Percentiles rank a stretch among this genome's conserved stretches.
Evolutionary conservation across 2,113 vertebrate species (phyloP).

Genomic region (Phaetusa simplex): DNA sequence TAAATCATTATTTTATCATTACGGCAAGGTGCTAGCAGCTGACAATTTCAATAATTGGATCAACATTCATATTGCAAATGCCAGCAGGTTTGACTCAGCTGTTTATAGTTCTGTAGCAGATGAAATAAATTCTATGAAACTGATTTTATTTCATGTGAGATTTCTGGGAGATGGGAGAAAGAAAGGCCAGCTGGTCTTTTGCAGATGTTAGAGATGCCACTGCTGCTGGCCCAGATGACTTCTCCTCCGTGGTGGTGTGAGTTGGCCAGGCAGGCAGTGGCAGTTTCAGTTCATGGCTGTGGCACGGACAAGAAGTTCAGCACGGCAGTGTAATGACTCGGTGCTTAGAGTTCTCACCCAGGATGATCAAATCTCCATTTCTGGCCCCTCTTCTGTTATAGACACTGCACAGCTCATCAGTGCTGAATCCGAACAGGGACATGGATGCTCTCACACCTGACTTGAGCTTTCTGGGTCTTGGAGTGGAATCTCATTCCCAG

Average conservation of each 20-base stretch:
- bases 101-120: not conserved
- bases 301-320: not conserved
- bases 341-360: accelerated
- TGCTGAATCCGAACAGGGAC: not conserved
- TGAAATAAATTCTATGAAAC: not conserved
- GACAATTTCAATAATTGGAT: slow-evolving; percentile 40
- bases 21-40: not conserved
- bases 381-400: not conserved
- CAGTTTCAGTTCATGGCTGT: not conserved
- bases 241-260: not conserved
- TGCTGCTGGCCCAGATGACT: not conserved
- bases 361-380: not conserved
- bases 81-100: slow-evolving; percentile 38
- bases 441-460: not conserved
- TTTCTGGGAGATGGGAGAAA: not conserved
- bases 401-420: not conserved
- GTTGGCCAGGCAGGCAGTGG: not conserved
- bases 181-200: not conserved
- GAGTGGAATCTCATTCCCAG: not conserved
- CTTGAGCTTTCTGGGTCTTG: not conserved
- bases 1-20: slow-evolving; percentile 20
- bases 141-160: not conserved
- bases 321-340: not conserved
- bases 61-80: not conserved
- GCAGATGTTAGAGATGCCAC: not conserved